Evolutionary conservation across 2,113 vertebrate genomes (phyloP).

Genomic region (Scolopax mira): DNA sequence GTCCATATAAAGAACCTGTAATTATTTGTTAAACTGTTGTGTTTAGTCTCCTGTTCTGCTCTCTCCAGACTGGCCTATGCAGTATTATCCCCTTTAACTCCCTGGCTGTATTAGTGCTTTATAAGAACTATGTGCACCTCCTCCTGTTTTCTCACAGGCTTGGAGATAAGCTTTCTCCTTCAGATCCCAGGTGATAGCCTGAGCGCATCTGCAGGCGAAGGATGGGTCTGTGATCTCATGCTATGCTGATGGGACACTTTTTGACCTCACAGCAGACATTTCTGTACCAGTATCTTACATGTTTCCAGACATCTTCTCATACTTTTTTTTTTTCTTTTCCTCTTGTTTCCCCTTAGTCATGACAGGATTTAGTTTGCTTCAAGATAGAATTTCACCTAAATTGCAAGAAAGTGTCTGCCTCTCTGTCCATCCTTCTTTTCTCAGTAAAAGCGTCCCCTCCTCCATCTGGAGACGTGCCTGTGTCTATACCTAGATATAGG

Average conservation of each 20-base stretch:
- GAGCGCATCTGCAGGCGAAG: background rate
- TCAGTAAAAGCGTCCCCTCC: background rate
- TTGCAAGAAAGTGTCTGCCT: background rate
- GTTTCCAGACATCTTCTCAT: background rate
- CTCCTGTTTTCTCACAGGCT: conserved; percentile 31
- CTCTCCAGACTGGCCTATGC: conserved; percentile 13
- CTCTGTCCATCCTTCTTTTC: background rate
- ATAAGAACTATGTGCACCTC: background rate
- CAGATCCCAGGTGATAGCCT: conserved; percentile 1
- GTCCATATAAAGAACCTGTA: conserved; percentile 36
- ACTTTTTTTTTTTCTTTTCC: background rate
- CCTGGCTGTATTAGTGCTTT: background rate
- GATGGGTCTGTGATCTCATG: background rate
- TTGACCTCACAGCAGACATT: background rate
- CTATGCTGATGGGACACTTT: background rate
- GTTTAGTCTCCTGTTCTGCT: conserved; percentile 25
- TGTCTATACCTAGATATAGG: background rate
- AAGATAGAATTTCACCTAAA: background rate
- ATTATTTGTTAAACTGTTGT: conserved; percentile 63
- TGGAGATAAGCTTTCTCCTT: conserved; percentile 46
- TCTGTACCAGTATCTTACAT: background rate
- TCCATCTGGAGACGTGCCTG: background rate
- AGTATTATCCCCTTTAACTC: conserved; percentile 20
- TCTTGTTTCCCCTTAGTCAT: background rate
- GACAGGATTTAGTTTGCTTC: background rate